Evolutionary conservation across 2,888 invertebrate species (phyloP).

Genomic region (Pyrochroa serraticornis): DNA sequence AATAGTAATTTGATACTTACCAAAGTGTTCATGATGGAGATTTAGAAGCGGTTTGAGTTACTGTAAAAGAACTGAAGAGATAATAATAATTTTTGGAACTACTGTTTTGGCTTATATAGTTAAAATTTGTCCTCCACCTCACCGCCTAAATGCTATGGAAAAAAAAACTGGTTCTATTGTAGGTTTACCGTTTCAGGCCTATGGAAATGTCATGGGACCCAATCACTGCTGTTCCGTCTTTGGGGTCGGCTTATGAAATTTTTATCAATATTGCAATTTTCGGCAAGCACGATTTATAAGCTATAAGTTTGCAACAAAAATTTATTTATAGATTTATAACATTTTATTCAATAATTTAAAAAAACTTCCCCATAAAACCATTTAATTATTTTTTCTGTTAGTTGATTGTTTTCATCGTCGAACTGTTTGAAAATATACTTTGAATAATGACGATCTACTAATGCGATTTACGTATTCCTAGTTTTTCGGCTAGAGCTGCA

Average conservation of each 20-base stretch:
- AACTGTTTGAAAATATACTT: too few relatives aligned
- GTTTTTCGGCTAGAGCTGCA: too few relatives aligned
- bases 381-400: too few relatives aligned
- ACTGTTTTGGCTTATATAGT: slow-evolving; percentile 9
- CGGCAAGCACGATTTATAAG: too few relatives aligned
- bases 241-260: slow-evolving; percentile 14
- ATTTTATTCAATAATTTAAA: too few relatives aligned
- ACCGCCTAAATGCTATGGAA: slow-evolving; percentile 4
- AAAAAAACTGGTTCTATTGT: slow-evolving; percentile 24
- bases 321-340: too few relatives aligned
- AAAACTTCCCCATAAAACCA: too few relatives aligned
- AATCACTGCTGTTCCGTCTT: background rate
- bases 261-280: slow-evolving; percentile 11
- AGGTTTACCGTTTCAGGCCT: slow-evolving; percentile 1
- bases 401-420: too few relatives aligned
- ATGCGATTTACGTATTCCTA: too few relatives aligned
- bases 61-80: background rate
- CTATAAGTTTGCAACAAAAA: too few relatives aligned
- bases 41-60: slow-evolving; percentile 1
- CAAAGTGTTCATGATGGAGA: slow-evolving; percentile 14
- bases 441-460: too few relatives aligned
- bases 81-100: background rate
- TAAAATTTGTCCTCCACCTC: slow-evolving; percentile 16
- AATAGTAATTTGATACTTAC: slow-evolving; percentile 3
- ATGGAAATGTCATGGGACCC: slow-evolving; percentile 9